phyloP scores from a whole-genome alignment of 2,888 invertebrate species.

The Drymonia ruficornis region DNA sequence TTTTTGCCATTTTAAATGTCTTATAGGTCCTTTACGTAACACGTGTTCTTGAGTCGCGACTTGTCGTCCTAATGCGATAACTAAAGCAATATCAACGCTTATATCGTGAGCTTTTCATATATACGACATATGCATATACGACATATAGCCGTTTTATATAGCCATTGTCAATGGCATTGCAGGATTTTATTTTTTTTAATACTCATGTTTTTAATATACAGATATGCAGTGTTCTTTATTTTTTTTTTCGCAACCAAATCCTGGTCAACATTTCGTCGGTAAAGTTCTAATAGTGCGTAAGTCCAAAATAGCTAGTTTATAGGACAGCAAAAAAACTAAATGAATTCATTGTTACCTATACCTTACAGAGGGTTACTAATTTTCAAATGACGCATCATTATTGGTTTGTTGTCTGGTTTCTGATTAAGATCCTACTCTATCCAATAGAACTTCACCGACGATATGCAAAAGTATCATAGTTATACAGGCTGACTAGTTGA shows the following conservation, averaged over 20 bases:
- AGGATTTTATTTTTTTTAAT: conserved; percentile 3
- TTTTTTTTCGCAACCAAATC: not conserved
- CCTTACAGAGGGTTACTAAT: no score
- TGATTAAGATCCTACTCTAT: no score
- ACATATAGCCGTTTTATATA: conserved; percentile 6
- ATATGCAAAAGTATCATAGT: no score
- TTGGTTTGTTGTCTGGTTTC: no score
- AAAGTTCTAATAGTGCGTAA: no score
- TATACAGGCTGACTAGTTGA: no score
- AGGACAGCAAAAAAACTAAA: no score
- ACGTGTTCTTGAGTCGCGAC: conserved; percentile 24
- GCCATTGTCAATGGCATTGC: conserved; percentile 7
- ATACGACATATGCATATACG: not conserved
- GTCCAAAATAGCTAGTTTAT: no score
- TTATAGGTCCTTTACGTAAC: conserved; percentile 15
- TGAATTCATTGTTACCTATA: no score
- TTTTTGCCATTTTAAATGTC: conserved; percentile 46
- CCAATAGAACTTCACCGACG: no score
- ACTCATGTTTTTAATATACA: not conserved
- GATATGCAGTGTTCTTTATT: not conserved
- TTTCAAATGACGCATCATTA: no score
- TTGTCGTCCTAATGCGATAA: conserved; percentile 29
- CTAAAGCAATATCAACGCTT: conserved; percentile 22
- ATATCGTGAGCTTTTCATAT: conserved; percentile 27
- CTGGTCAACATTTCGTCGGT: no score